Conservation (phyloP, 2,888 invertebrate genomes). For the Melanotus villosus region DNA sequence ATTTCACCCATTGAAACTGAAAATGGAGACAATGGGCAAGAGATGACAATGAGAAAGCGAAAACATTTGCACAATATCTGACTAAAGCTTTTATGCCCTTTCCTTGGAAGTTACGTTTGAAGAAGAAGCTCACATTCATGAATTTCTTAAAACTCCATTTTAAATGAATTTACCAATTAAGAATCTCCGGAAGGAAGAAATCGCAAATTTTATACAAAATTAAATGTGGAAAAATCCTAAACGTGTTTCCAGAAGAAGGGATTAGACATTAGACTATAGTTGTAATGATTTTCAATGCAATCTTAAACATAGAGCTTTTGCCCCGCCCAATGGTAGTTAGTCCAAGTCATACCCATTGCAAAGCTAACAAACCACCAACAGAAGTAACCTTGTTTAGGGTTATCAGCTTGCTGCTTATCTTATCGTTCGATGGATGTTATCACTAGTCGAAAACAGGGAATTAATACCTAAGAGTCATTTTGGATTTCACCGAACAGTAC, state of each 20-base stretch:
- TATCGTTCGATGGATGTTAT: background rate
- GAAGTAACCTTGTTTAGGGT: no score
- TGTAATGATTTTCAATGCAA: no score
- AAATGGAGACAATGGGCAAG: background rate
- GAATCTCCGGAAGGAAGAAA: background rate
- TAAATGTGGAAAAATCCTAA: background rate
- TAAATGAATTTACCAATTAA: no score
- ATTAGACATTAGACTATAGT: no score
- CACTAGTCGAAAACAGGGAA: background rate
- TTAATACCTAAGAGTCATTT: background rate
- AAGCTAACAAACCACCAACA: no score
- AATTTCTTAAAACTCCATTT: background rate
- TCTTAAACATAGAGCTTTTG: background rate
- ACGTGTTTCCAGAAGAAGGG: background rate
- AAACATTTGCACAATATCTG: background rate
- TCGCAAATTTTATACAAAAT: background rate
- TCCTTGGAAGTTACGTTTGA: background rate
- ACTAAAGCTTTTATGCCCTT: background rate
- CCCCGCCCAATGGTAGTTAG: background rate
- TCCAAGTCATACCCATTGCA: background rate
- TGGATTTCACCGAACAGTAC: no score
- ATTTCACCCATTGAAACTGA: background rate
- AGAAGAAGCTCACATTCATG: slow-evolving; percentile 1
- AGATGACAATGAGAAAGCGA: slow-evolving; percentile 1
- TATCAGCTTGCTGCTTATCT: background rate